A percentile compares a stretch with the other conserved stretches of the same genome.
Evolutionary conservation across 2,113 vertebrate species (phyloP).

Genomic region (Peromyscus polionotus): DNA sequence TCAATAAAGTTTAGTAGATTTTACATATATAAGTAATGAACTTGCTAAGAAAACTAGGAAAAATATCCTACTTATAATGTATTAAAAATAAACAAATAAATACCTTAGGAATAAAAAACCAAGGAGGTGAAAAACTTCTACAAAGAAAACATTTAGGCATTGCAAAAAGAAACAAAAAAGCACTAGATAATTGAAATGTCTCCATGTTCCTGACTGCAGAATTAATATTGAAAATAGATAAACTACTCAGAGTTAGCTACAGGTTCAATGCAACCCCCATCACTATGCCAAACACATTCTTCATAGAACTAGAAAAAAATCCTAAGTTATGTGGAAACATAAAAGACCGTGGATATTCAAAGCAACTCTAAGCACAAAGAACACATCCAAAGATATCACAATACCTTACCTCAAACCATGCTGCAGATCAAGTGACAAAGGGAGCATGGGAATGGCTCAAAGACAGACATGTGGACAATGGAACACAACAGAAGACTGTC

Average conservation of each 20-base stretch:
- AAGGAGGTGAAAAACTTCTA: neutral
- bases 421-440: neutral
- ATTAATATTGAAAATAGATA: neutral
- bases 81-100: neutral
- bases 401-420: neutral
- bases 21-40: neutral
- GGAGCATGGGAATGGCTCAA: neutral
- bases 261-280: neutral
- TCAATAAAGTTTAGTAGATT: neutral
- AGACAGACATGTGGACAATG: neutral
- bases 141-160: neutral
- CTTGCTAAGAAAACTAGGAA: neutral
- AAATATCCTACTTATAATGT: neutral
- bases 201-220: neutral
- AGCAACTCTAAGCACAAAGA: neutral
- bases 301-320: neutral
- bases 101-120: neutral
- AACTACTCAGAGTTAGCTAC: neutral
- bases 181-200: neutral
- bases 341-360: neutral
- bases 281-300: neutral
- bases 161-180: neutral
- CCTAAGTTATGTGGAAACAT: neutral
- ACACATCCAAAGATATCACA: neutral
- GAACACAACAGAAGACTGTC: neutral